Evolutionary conservation across 1,140 invertebrate species (phyloP), one percentile per base, ranked within the genome.

Genomic region (Drosophila melanica): DNA sequence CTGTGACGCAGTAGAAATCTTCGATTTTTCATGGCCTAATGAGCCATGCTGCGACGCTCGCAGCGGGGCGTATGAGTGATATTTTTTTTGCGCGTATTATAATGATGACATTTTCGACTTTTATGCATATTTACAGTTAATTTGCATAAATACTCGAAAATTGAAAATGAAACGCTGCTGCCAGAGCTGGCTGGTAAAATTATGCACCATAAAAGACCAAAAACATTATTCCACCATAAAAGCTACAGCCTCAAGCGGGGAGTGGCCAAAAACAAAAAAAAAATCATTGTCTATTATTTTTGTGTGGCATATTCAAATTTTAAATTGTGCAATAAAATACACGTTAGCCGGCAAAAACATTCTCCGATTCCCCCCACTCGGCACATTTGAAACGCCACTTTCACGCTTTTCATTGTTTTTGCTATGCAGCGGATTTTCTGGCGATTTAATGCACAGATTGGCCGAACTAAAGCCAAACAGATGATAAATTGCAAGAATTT

Each of bases 81-180:
- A 86, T 86, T 87, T 35, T 23, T 72, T 87, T 78, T 60, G 62
- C 35, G 42, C 42, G 51, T 35, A 62, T 50, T 42, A 80, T 65
- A 78, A 78, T 75, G 84, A 82, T 87, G 82, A 81, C 79, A 86
- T 86, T 87, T 86, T 81, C 48, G 35, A 74, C 71, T 82, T 86
- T 86, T 86, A 86, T 87, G 82, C 79, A 86, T 86, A 87, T 86
- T 72, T 73, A 59, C 41, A 54, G 57, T 68, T 81, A 80, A 81
- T 86, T 87, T 86, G 79, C 82, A 86, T 86, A 86, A 86, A 86
- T 79, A 82, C 82, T 87, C 82, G 79, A 86, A 86, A 87, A 86
- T 87, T 86, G 82, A 87, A 86, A 82, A 86, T 82, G 79, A 81
- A 86, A 87, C 86, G 78, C 67, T 64, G 62, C 64, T 45, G 44